phyloP scores from a whole-genome alignment of 2,797 vertebrate species.

The Arctocebus calabarensis region DNA sequence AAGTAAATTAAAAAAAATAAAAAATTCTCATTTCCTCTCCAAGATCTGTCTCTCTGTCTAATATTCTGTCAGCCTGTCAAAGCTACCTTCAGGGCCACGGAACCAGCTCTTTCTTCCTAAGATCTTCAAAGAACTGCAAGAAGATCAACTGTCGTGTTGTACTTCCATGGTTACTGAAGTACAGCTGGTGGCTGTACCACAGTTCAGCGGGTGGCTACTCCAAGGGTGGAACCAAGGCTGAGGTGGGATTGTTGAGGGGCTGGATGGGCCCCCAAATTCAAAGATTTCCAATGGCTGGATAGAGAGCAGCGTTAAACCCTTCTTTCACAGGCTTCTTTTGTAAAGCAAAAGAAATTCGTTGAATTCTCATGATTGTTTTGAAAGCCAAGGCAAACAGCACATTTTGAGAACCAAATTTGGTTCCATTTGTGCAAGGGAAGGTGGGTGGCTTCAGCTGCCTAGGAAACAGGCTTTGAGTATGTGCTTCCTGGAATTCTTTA shows the following conservation, averaged over 20 bases:
- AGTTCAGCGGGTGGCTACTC: not conserved
- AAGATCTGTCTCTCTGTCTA: not conserved
- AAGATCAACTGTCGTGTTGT: not conserved
- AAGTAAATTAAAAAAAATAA: too few relatives aligned
- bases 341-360: constrained; percentile 24
- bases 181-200: too few relatives aligned
- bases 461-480: constrained; percentile 71
- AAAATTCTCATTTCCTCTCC: not conserved
- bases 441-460: constrained; percentile 82
- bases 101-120: not conserved
- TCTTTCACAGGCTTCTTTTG: not conserved
- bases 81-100: not conserved
- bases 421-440: constrained; percentile 64
- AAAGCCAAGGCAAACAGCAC: constrained; percentile 59
- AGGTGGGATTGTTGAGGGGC: not conserved
- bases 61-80: not conserved
- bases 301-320: not conserved
- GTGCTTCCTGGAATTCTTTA: constrained; percentile 74
- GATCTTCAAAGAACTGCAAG: not conserved
- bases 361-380: not conserved
- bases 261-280: not conserved
- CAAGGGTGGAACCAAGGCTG: too few relatives aligned
- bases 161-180: not conserved
- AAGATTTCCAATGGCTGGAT: not conserved
- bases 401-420: constrained; percentile 55